Base-by-base conservation (phyloP, 2,888 invertebrate genomes). In the Troides aeacus region DNA sequence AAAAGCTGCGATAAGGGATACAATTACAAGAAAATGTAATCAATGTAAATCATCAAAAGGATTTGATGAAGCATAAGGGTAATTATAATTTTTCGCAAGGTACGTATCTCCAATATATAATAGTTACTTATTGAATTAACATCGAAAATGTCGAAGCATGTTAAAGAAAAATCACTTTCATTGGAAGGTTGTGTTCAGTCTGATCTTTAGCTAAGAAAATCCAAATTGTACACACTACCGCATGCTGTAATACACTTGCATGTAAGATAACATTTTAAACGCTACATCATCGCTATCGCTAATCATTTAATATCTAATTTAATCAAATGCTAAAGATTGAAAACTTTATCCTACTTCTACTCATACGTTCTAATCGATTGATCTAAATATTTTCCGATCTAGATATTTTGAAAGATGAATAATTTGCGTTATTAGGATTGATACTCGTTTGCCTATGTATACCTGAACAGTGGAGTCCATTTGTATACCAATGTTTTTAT, bases 181-280 rank as follows among this genome's bases (percentile, higher is more conserved):
- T 53, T 53, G 18, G 18, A 58, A 57, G 39, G 70, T 82, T 84
- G 84, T 86, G 82, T 82, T 81, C 85, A 85, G 84, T 80, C 80
- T 73, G 76, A 73, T 82, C 85, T 86, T 88, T 81, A 75, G 72
- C 87, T 89, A 89, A 80, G 75, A 77, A 86, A 88, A 86, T 87
- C 74, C 82, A 85, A 88, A 86, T 77, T 72, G 87, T 88, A 88
- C 77, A 69, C 73, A 76, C 84, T 87, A 87, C 79, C 79, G 72
- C 84, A 85, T 84, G 81, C 87, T 87, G 85, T 74, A 81, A 75
- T 75, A 77, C 62, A 72, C 57, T 77, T 71, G 73, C 58, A 66
- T 66, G 66, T 68, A 70, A 64, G 70, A 69, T 71, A 71, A 70
- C 73, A 67, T 73, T 72, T 71, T 69, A 73, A 73, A 68, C 64